Conservation (phyloP, 1,140 invertebrate species). For the Drosophila bifasciata region DNA sequence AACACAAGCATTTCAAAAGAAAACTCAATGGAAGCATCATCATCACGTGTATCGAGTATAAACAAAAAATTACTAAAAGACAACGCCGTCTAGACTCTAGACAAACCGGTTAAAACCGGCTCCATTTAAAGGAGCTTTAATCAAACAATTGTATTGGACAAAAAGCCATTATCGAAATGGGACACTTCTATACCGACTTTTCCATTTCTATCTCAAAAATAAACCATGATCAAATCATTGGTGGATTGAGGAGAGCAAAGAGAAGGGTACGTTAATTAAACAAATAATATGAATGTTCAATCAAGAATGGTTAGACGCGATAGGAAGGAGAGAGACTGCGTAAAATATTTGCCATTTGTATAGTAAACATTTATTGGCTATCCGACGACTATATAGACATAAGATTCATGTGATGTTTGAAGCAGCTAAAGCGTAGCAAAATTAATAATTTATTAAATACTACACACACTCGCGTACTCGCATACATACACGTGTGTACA, state of each 20-base stretch:
- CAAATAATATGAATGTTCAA: slow-evolving; percentile 29
- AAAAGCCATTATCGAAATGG: not conserved
- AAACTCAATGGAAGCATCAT: slow-evolving; percentile 45
- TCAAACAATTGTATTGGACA: not conserved
- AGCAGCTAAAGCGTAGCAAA: slow-evolving; percentile 57
- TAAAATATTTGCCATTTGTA: slow-evolving; percentile 54
- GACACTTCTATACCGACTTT: not conserved
- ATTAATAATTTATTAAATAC: slow-evolving; percentile 81
- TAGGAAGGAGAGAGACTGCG: slow-evolving; percentile 13
- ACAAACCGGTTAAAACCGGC: slow-evolving; percentile 29
- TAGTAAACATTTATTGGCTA: slow-evolving; percentile 56
- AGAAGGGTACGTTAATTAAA: slow-evolving; percentile 29
- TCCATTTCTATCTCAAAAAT: slow-evolving; percentile 3
- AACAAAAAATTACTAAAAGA: slow-evolving; percentile 4
- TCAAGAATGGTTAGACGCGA: slow-evolving; percentile 11
- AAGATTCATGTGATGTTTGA: slow-evolving; percentile 65
- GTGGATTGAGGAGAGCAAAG: too few relatives aligned
- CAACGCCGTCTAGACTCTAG: slow-evolving; percentile 20
- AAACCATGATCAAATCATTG: slow-evolving; percentile 16
- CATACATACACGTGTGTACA: slow-evolving; percentile 23
- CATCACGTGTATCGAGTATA: slow-evolving; percentile 65
- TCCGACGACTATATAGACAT: slow-evolving; percentile 49
- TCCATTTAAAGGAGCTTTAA: slow-evolving; percentile 10
- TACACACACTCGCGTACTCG: slow-evolving; percentile 42
- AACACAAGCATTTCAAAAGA: slow-evolving; percentile 57